Percentiles rank a stretch among this genome's conserved stretches.
These are phyloP conservation scores for Bellardia bayeri DNA, from an alignment of 2,888 invertebrate genomes.

Conservation along the genomic window DNA sequence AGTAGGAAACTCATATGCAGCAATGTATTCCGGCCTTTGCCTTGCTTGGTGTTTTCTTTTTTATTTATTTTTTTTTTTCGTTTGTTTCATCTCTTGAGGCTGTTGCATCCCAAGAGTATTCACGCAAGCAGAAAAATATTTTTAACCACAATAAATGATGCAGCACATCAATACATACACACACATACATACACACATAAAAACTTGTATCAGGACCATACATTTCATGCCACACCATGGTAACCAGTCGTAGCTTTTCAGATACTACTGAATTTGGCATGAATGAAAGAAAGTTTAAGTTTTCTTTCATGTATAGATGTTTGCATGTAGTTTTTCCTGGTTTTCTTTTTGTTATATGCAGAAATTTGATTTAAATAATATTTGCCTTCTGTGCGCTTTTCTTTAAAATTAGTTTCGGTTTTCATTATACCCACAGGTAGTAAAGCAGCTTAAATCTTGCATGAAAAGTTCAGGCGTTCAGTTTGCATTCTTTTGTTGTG, in stretches of 20 bases:
- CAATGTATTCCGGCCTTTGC: slow-evolving; percentile 37
- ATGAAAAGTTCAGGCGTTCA: slow-evolving; percentile 24
- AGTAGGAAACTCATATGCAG: slow-evolving; percentile 33
- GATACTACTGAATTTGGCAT: slow-evolving; percentile 58
- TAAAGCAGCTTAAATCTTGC: slow-evolving; percentile 66
- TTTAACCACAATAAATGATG: slow-evolving; percentile 66
- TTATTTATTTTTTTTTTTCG: slow-evolving; percentile 5
- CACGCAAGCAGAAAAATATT: slow-evolving; percentile 58
- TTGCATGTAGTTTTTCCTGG: neutral
- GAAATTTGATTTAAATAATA: slow-evolving; percentile 82
- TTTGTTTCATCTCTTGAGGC: slow-evolving; percentile 57
- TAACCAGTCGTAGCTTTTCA: slow-evolving; percentile 27
- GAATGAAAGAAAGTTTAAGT: slow-evolving; percentile 55
- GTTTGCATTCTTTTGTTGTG: slow-evolving; percentile 32
- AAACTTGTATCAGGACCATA: slow-evolving; percentile 9
- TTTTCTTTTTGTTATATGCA: slow-evolving; percentile 75
- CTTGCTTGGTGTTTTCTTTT: slow-evolving; percentile 15
- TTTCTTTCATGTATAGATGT: slow-evolving; percentile 30
- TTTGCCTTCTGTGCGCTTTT: slow-evolving; percentile 69
- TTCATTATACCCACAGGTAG: slow-evolving; percentile 58
- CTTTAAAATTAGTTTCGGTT: slow-evolving; percentile 70
- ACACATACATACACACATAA: neutral
- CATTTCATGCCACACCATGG: slow-evolving; percentile 26
- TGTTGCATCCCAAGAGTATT: slow-evolving; percentile 72
- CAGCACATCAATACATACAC: neutral